Evolutionary conservation across 2,113 vertebrate genomes (phyloP), one percentile per base, ranked within the genome.

Genomic region (Hydropotes inermis): DNA sequence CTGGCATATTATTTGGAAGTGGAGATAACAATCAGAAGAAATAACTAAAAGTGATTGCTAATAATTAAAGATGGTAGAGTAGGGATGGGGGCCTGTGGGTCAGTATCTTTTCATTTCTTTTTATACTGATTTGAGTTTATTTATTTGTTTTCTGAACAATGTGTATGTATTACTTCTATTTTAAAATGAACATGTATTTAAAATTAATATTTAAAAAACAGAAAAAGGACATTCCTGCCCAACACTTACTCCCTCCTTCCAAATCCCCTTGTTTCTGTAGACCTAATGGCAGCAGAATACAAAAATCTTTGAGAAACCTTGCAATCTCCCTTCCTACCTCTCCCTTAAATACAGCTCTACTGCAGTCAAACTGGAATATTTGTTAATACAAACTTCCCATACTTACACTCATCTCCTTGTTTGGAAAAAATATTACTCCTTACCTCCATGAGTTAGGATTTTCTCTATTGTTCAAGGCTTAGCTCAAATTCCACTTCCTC

Each of bases 131-230:
- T 64, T 87, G 30, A 64, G 61, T 33, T 64, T 64, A 84, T 27
- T 89, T 58, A 54, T 85, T 88, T 79, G 43, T 64, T 87, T 93
- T 87, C 86, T 94, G 95, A 88, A 96, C 81, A 97, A 58, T 16
- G 2, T 89, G 21, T 36, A 84, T 84, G 43, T 7, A 87, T 83
- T 78, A 74, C 17, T 87, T 94, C 50, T 92, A 70, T 95, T 96
- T 96, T 90, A 33, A 97, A 97, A 95, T 88, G 58, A 97, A 90
- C 27, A 79, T 36, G 11, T 64, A 45, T 64, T 60, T 94, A 87
- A 93, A 30, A 88, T 60, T 74, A 81, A n/a, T 85, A 78, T 91
- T 88, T 28, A 85, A 94, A 81, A 94, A 57, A 64, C 54, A 67
- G 33, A 57, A 84, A 93, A 93, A 76, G 30, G 36, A 92, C 28